Conservation (phyloP, 2,888 invertebrate genomes). For the Acrocera orbiculus region DNA sequence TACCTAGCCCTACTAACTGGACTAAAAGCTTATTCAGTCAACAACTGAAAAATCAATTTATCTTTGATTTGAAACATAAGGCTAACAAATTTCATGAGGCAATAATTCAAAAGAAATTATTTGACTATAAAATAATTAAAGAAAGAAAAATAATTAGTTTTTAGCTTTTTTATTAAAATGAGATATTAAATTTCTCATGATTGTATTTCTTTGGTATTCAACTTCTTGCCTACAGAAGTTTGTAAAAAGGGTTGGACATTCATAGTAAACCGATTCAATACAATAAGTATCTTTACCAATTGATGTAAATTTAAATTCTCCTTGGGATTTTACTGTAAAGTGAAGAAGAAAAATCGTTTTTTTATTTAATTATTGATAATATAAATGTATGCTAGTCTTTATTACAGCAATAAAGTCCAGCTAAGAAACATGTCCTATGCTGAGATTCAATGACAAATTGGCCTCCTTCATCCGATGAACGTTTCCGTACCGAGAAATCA, state of each 20-base stretch:
- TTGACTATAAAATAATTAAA: too few relatives aligned
- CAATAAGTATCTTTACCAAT: constrained; percentile 34
- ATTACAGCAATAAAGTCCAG: constrained; percentile 42
- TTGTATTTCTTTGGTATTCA: constrained; percentile 27
- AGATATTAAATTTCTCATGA: constrained; percentile 26
- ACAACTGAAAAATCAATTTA: too few relatives aligned
- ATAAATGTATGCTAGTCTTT: constrained; percentile 18
- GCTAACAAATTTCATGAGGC: too few relatives aligned
- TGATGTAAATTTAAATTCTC: constrained; percentile 40
- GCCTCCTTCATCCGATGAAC: constrained; percentile 26
- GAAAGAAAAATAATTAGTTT: background rate
- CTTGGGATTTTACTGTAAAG: constrained; percentile 41
- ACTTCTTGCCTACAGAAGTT: constrained; percentile 40
- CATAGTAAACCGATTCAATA: constrained; percentile 36
- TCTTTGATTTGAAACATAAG: too few relatives aligned
- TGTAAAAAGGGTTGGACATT: constrained; percentile 43
- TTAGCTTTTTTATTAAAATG: constrained; percentile 10
- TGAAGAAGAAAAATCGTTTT: background rate
- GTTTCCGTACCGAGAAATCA: constrained; percentile 39
- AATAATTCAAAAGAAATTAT: too few relatives aligned
- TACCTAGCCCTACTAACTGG: too few relatives aligned
- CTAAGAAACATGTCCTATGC: constrained; percentile 45
- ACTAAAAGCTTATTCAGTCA: too few relatives aligned
- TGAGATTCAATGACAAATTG: constrained; percentile 40
- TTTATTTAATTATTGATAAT: constrained; percentile 15